A percentile compares a stretch with the other conserved stretches of the same genome.
These are phyloP conservation scores for Ethmia dodecea DNA, from an alignment of 2,888 invertebrate genomes.

Conservation along the genomic window DNA sequence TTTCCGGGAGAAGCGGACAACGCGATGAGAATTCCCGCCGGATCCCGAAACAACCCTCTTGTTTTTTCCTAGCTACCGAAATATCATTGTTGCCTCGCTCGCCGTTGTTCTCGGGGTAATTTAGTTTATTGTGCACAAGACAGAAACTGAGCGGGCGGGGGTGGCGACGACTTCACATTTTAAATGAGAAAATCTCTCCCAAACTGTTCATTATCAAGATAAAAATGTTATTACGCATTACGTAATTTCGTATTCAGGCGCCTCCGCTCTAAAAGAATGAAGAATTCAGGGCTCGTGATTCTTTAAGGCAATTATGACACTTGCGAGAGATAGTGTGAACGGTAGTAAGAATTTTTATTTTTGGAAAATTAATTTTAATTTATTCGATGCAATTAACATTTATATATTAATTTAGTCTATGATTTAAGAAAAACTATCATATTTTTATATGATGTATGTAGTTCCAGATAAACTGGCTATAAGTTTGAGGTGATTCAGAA, in stretches of 20 bases:
- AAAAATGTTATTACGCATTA: conserved; percentile 13
- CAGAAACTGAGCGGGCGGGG: conserved; percentile 40
- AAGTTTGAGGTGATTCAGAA: too few species aligned
- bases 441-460: too few species aligned
- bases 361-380: too few species aligned
- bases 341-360: too few species aligned
- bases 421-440: too few species aligned
- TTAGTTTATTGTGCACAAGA: conserved; percentile 62
- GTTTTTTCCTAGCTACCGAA: conserved; percentile 62
- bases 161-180: conserved; percentile 37
- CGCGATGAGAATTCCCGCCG: conserved; percentile 59
- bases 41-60: conserved; percentile 60
- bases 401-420: too few species aligned
- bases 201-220: conserved; percentile 35
- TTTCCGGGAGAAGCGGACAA: conserved; percentile 19
- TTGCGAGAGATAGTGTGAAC: too few species aligned
- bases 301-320: too few species aligned
- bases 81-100: conserved; percentile 58
- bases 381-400: too few species aligned
- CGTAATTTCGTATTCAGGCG: conserved; percentile 8
- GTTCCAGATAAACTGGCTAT: too few species aligned
- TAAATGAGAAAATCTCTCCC: conserved; percentile 39
- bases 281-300: too few species aligned
- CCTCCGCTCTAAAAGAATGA: conserved; percentile 1
- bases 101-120: conserved; percentile 57